These are phyloP conservation scores for Babylonia areolata DNA, from an alignment of 1,140 invertebrate species.

Conservation along the genomic window DNA sequence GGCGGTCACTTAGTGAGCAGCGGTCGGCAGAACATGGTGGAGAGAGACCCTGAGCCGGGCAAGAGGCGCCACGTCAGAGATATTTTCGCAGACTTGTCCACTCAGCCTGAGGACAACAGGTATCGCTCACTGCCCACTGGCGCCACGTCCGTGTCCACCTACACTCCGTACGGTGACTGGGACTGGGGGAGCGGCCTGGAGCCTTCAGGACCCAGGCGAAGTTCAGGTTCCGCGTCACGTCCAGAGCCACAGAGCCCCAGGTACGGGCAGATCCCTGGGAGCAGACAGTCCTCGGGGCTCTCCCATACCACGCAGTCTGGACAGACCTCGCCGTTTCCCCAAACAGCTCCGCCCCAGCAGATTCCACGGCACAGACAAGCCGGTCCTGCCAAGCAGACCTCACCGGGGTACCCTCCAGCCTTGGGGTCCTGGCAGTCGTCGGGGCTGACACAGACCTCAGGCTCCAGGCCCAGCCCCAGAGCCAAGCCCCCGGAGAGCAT, in stretches of 20 bases:
- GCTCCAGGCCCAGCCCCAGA: background rate
- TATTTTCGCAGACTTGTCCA: background rate
- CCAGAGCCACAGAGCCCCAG: background rate
- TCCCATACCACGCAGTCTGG: background rate
- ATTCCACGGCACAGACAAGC: background rate
- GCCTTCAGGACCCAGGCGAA: background rate
- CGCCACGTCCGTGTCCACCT: background rate
- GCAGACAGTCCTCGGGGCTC: background rate
- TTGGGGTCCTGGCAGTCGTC: background rate
- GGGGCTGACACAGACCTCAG: background rate
- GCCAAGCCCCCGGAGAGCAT: background rate
- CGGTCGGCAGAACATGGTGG: background rate
- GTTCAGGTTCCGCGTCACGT: background rate
- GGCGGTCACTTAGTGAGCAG: background rate
- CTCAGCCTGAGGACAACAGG: background rate
- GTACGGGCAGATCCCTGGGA: background rate
- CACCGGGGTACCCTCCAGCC: background rate
- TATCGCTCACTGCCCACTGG: background rate
- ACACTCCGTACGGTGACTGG: background rate
- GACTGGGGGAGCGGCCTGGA: background rate
- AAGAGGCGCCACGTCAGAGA: slow-evolving; percentile 29
- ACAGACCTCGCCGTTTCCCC: background rate
- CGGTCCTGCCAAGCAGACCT: too few relatives aligned
- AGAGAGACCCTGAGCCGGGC: background rate
- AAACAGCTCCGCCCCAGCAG: background rate